Percentiles rank a stretch among this genome's conserved stretches.
phyloP scores from a whole-genome alignment of 2,113 vertebrate genomes.

The Nyctereutes procyonoides region DNA sequence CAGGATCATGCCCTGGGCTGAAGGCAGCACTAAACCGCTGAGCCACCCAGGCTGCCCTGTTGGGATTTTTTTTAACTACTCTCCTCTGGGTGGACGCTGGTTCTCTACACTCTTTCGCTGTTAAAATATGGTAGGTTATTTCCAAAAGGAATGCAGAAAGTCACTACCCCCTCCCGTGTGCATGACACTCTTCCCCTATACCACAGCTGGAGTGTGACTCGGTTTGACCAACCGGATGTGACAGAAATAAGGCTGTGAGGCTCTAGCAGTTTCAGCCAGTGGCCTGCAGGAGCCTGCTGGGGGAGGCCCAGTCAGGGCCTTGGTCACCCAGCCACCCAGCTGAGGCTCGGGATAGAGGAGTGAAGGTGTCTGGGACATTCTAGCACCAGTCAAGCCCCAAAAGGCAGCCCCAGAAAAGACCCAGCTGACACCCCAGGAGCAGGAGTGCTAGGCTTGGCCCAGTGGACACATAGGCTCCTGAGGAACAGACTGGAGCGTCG shows the following conservation, averaged over 20 bases:
- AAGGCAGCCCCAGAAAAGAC: not conserved
- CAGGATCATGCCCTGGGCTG: too few species aligned
- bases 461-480: rapidly evolving
- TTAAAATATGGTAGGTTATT: not conserved
- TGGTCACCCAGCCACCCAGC: not conserved
- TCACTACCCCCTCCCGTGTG: not conserved
- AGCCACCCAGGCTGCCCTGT: too few species aligned
- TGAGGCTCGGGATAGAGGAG: not conserved
- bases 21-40: too few species aligned
- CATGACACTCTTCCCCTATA: not conserved
- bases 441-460: not conserved
- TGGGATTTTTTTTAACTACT: not conserved
- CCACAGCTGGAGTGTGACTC: not conserved
- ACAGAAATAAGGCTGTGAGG: not conserved
- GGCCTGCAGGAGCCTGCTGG: not conserved
- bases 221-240: not conserved
- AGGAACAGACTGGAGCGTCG: not conserved
- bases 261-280: not conserved
- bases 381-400: not conserved
- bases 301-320: not conserved
- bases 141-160: not conserved
- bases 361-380: not conserved
- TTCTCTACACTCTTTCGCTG: not conserved
- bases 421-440: not conserved
- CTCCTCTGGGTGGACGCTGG: not conserved